phyloP scores from a whole-genome alignment of 2,113 vertebrate species.

The Phrynosoma blainvillii region DNA sequence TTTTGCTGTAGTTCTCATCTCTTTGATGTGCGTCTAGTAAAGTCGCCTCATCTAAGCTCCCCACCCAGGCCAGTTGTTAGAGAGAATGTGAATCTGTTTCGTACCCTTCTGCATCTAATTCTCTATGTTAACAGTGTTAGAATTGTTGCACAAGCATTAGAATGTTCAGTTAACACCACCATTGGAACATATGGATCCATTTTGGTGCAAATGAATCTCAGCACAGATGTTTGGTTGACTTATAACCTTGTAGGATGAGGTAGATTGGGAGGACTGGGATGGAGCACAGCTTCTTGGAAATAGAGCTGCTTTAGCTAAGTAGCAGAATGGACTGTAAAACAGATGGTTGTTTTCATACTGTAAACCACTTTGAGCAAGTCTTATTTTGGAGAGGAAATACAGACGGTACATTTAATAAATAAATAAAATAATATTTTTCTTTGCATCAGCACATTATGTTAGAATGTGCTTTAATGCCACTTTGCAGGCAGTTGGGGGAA shows the following conservation, averaged over 20 bases:
- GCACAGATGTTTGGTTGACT: constrained; percentile 16
- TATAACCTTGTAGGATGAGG: background rate
- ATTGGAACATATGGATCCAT: background rate
- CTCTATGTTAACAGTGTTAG: background rate
- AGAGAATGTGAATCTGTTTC: background rate
- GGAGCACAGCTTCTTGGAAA: constrained; percentile 11
- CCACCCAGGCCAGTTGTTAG: background rate
- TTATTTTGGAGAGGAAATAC: background rate
- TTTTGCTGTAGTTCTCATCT: constrained; percentile 28
- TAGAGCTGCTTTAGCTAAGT: constrained; percentile 33
- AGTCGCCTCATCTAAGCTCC: constrained; percentile 24
- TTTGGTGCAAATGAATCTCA: constrained; percentile 5
- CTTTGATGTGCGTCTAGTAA: constrained; percentile 16
- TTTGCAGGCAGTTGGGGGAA: background rate
- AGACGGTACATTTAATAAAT: background rate
- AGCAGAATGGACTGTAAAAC: background rate
- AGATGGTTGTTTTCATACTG: background rate
- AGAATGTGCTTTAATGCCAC: background rate
- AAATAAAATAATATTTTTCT: background rate
- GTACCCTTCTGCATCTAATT: constrained; percentile 1
- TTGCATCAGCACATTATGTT: background rate
- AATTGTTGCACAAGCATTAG: background rate
- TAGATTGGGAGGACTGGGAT: background rate
- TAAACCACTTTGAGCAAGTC: background rate
- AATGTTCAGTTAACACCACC: background rate